Evolutionary conservation across 2,888 invertebrate genomes (phyloP).

Genomic region (Blomia tropicalis): DNA sequence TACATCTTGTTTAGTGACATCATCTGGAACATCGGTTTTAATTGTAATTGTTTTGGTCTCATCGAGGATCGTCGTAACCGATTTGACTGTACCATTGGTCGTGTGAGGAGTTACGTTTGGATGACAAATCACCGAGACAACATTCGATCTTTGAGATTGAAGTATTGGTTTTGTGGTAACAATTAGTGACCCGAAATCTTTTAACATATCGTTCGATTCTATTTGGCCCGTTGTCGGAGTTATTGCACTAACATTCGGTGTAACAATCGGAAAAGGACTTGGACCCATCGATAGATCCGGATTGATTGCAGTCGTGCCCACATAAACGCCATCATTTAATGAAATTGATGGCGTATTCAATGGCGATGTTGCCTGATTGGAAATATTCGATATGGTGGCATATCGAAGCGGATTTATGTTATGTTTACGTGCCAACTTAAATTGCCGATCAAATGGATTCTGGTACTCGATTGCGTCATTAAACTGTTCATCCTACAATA

Average conservation of each 20-base stretch:
- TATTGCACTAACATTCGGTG: neutral
- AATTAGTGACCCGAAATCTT: no score
- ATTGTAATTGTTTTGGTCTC: no score
- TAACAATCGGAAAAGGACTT: neutral
- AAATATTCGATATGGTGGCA: neutral
- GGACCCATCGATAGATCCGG: neutral
- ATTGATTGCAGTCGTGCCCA: neutral
- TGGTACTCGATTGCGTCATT: neutral
- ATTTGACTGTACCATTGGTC: no score
- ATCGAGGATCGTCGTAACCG: no score
- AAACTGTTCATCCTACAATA: neutral
- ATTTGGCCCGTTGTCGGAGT: neutral
- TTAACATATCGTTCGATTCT: no score
- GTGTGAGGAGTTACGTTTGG: no score
- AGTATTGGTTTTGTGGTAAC: no score
- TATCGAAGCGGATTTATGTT: neutral
- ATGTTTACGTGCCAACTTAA: neutral
- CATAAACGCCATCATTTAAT: conserved; percentile 8
- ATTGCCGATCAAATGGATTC: conserved; percentile 12
- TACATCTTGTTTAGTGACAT: no score
- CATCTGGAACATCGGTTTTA: no score
- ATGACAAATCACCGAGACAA: conserved; percentile 1
- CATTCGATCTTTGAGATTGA: conserved; percentile 10
- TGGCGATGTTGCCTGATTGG: neutral
- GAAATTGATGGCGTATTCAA: conserved; percentile 21